Evolutionary conservation across 2,797 vertebrate genomes (phyloP).

Genomic region (Galago senegalensis): DNA sequence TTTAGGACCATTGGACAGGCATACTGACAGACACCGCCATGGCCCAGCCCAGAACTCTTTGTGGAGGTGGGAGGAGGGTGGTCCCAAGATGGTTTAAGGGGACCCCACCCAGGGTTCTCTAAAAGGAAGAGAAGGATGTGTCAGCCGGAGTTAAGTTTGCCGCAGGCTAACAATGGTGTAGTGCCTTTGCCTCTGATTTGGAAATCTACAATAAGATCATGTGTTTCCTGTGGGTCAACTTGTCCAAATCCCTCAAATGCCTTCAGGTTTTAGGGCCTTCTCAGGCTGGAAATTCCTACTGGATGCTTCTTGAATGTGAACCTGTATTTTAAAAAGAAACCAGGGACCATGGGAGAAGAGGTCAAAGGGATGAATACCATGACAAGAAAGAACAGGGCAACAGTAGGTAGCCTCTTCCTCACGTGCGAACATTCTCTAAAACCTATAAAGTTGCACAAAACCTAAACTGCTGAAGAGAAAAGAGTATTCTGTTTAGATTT

Average conservation of each 20-base stretch:
- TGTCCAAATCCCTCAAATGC: neutral
- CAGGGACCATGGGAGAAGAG: neutral
- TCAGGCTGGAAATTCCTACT: neutral
- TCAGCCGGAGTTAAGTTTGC: neutral
- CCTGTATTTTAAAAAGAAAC: neutral
- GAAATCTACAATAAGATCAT: neutral
- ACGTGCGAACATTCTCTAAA: neutral
- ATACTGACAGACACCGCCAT: neutral
- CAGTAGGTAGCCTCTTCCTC: neutral
- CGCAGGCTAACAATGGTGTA: neutral
- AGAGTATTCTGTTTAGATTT: neutral
- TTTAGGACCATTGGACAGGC: fast-evolving
- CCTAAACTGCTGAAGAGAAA: neutral
- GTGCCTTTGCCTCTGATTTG: neutral
- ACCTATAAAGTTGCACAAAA: neutral
- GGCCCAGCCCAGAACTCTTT: neutral
- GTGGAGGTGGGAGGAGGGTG: neutral
- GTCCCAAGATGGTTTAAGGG: neutral
- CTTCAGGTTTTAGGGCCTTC: neutral
- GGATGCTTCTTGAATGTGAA: neutral
- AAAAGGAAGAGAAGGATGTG: neutral
- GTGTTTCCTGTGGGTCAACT: neutral
- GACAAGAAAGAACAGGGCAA: too few relatives aligned
- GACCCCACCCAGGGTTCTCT: neutral
- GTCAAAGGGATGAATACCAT: neutral